These are phyloP conservation scores for Oedothorax gibbosus DNA, from an alignment of 1,140 invertebrate genomes.

Conservation along the genomic window DNA sequence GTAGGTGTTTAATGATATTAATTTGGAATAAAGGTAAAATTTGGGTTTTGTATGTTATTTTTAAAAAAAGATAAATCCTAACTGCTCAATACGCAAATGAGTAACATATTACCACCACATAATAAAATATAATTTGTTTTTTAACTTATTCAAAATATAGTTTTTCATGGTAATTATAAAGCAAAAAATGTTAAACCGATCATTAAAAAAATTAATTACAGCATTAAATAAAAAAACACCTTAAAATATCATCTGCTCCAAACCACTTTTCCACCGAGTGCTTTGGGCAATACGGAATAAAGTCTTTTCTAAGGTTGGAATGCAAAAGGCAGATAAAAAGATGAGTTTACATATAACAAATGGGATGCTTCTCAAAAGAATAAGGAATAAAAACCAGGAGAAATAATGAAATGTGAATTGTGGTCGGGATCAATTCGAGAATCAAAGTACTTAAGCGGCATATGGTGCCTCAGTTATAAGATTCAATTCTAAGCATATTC, in stretches of 20 bases:
- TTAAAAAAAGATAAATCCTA: too few relatives aligned
- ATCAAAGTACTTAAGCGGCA: slow-evolving; percentile 47
- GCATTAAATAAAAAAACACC: background rate
- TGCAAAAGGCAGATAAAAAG: slow-evolving; percentile 59
- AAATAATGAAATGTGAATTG: slow-evolving; percentile 56
- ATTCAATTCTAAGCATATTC: too few relatives aligned
- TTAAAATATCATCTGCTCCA: background rate
- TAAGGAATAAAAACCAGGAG: slow-evolving; percentile 20
- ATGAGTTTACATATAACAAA: slow-evolving; percentile 59
- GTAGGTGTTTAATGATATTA: too few relatives aligned
- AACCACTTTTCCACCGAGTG: slow-evolving; percentile 10
- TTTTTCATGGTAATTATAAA: too few relatives aligned
- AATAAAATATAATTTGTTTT: too few relatives aligned
- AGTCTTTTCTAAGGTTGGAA: slow-evolving; percentile 38
- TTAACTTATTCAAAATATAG: too few relatives aligned
- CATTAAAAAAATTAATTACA: background rate
- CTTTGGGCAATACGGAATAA: slow-evolving; percentile 50
- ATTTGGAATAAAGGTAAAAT: too few relatives aligned
- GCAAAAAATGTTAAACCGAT: too few relatives aligned
- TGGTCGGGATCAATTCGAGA: slow-evolving; percentile 40
- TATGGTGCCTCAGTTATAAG: background rate
- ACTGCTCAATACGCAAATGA: too few relatives aligned
- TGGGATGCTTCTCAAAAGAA: slow-evolving; percentile 27
- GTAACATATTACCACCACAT: too few relatives aligned
- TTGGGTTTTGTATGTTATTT: too few relatives aligned